Evolutionary conservation across 2,113 vertebrate species (phyloP), one percentile per base, ranked within the genome.

Genomic region (Pipa parva): DNA sequence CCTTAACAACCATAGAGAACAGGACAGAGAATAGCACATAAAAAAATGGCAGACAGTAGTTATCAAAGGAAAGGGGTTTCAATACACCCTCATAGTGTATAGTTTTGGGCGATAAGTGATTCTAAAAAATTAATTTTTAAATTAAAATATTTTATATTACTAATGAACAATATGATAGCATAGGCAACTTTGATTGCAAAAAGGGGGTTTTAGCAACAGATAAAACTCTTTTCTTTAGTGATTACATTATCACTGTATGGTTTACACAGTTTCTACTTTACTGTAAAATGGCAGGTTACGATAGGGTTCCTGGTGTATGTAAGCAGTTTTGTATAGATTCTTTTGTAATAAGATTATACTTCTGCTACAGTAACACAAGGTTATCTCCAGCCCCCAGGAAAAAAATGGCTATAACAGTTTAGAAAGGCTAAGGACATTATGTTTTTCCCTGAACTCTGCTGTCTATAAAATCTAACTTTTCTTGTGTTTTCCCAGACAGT

Each of bases 381-480:
- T 67, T 67, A 67, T 49, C 39, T 58, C 28, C 27, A 58, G 42
- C 27, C 21, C 15, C 2, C 18, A 58, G 26, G 27, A 58, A 66
- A 57, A 56, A 33, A 45, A 18, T 48, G 27, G 18, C 54, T 58
- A 25, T 57, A 26, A 33, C 28, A 28, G n/a, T 67, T 46, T 36
- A 58, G 54, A 58, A 48, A 67, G 54, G 28, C 51, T 64, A 42
- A 45, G 25, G 36, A 64, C 36, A 45, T 26, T 55, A n/a, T 42
- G 50, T 37, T 51, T 39, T 48, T 48, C 59, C 59, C 59, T 61
- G 59, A 61, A 55, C 50, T 39, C 22, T 20, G 17, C 22, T 36
- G 33, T 54, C 62, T 54, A 54, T 54, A 63, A 54, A 63, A 63
- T 63, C 61, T 63, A 33, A 36, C 61, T 63, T 36, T 63, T 31